Base-by-base conservation (phyloP, 2,113 vertebrate genomes). In the Origma solitaria region DNA sequence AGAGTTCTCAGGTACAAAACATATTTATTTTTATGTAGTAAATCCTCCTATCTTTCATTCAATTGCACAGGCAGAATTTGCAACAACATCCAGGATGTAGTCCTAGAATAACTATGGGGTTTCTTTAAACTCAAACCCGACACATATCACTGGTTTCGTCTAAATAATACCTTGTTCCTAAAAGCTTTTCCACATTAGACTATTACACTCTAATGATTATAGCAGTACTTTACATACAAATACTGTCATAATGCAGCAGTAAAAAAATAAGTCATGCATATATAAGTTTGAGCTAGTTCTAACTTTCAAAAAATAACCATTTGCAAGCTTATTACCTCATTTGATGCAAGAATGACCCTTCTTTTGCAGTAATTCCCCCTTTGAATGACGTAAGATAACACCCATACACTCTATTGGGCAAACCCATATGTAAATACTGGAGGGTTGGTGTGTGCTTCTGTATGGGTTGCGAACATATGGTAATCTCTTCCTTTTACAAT, bases 161-260 rank as follows among this genome's bases (percentile, higher is more conserved):
- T 82, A 79, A 90, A 86, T 95, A 86, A 66, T 71, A 91, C 44
- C 44, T 75, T 83, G 79, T 65, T 96, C 51, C 40, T 89, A 82
- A 96, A 93, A 96, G 90, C 69, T 93, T 96, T 95, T 88, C n/a
- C 28, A 79, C 53, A 72, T 97, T 79, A 96, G 56, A 38, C 64
- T 61, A 57, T 92, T 76, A 79, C 16, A 65, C 28, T 76, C 28
- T 94, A 71, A 93, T 92, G 90, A 76, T 90, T 84, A 89, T 92
- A 81, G 82, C 83, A 65, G 40, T 79, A 91, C 69, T 96, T 96
- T 92, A 82, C 60, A 84, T 90, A 88, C 49, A 94, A 93, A 94
- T 84, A 35, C 33, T 77, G 66, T 80, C 79, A 88, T 94, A 91
- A 90, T 90, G 78, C 53, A 78, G 35, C 20, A 11, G 38, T 78